Evolutionary conservation across 2,888 invertebrate species (phyloP), one percentile per base, ranked within the genome.

Genomic region (Ernsta delagoae): DNA sequence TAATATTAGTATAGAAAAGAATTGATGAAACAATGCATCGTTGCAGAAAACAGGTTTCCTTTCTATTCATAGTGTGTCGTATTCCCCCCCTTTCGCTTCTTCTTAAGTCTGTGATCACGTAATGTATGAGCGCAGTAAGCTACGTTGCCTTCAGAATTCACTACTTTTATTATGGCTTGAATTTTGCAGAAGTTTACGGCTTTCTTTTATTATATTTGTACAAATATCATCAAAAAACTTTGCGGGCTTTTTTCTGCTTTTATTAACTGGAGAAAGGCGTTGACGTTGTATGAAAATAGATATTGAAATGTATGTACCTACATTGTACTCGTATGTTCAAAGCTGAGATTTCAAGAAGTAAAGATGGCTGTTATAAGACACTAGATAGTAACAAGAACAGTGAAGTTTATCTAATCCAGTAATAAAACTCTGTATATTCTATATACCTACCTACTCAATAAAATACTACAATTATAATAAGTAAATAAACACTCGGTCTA

Each of bases 61-160:
- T 68, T 61, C 61, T 62, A 68, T 68, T 68, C 67, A 62, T 68
- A 57, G 61, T 48, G 61, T 56, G 67, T 62, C 56, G 67, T 67
- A 67, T 62, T 61, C 16, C 50, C 16, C 50, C 16, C 56, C 43
- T 45, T 36, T 36, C 53, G 66, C 56, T 67, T 43, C 53, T 54
- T 59, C 59, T 62, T 61, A 61, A 67, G 31, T 61, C 61, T 56
- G n/a, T 48, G 61, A 67, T 67, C 67, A 67, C 67, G 67, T 67
- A 67, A 67, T 62, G 67, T 67, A 68, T 68, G 68, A 68, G 48
- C 56, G 61, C 62, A 62, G 62, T 68, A 62, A 67, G 62, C 68
- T 62, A 57, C 68, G 56, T 50, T 50, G 62, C 68, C 57, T 48
- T 57, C 48, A 50, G 57, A 68, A 62, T 62, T 68, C 68, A 57